phyloP scores from a whole-genome alignment of 2,888 invertebrate species.

The Athripsodes cinereus region DNA sequence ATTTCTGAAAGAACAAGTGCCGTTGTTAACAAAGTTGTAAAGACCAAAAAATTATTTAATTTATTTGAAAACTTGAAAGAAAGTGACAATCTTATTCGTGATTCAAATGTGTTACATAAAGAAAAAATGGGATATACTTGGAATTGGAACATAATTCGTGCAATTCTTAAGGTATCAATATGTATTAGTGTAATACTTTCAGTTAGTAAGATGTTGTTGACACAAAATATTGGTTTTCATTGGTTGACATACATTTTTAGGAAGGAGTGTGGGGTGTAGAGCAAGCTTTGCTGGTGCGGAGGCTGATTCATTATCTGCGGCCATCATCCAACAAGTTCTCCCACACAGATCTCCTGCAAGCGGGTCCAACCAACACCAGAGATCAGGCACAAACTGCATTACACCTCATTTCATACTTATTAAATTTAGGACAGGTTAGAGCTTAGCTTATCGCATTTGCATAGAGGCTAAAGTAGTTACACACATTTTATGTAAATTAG shows the following conservation, averaged over 20 bases:
- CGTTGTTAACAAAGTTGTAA: slow-evolving; percentile 42
- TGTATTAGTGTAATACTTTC: too few species aligned
- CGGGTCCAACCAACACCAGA: slow-evolving; percentile 51
- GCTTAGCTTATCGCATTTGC: too few species aligned
- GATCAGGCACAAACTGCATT: slow-evolving; percentile 62
- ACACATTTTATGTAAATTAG: too few species aligned
- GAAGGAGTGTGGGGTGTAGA: slow-evolving; percentile 38
- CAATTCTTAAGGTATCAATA: slow-evolving; percentile 70
- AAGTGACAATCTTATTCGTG: slow-evolving; percentile 64
- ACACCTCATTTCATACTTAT: slow-evolving; percentile 69
- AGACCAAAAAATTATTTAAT: slow-evolving; percentile 46
- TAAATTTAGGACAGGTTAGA: slow-evolving; percentile 58
- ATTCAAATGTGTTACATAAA: slow-evolving; percentile 68
- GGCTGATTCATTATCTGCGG: slow-evolving; percentile 77
- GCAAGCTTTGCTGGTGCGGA: slow-evolving; percentile 53
- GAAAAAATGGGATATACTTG: slow-evolving; percentile 77
- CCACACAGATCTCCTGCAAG: slow-evolving; percentile 62
- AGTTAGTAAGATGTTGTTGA: too few species aligned
- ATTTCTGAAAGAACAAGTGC: slow-evolving; percentile 44
- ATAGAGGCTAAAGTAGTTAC: too few species aligned
- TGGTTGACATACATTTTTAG: slow-evolving; percentile 7
- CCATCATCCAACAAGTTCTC: slow-evolving; percentile 86
- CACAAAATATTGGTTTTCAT: too few species aligned
- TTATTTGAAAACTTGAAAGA: slow-evolving; percentile 52
- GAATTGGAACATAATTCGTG: slow-evolving; percentile 90